Percentiles rank a stretch among this genome's conserved stretches.
Conservation (phyloP, 2,113 vertebrate species). For the Choloepus hoffmanni region DNA sequence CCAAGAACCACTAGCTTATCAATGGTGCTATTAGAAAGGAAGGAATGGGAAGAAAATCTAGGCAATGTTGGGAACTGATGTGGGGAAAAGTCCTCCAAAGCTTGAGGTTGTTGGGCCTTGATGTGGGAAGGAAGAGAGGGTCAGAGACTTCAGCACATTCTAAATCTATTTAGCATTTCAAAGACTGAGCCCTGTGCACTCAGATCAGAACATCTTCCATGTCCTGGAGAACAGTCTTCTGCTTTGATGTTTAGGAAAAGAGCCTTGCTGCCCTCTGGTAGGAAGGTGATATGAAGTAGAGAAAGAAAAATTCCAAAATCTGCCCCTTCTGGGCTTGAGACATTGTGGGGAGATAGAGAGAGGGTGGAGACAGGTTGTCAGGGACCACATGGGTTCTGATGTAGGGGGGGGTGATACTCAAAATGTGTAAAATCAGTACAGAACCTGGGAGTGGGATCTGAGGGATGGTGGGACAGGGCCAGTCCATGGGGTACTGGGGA, state of each 20-base stretch:
- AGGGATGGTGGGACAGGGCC: not conserved
- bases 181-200: rapidly evolving
- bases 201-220: rapidly evolving
- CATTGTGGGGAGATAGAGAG: not conserved
- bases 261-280: not conserved
- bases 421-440: not conserved
- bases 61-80: rapidly evolving
- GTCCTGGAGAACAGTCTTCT: not conserved
- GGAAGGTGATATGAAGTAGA: not conserved
- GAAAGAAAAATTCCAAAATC: not conserved
- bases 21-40: not conserved
- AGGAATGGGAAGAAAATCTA: not conserved
- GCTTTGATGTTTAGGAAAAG: not conserved
- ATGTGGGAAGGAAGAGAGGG: not conserved
- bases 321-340: not conserved
- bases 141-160: not conserved
- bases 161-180: not conserved
- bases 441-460: not conserved
- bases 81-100: not conserved
- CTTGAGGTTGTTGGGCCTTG: not conserved
- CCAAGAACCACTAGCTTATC: not conserved
- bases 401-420: too few relatives aligned
- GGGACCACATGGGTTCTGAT: not conserved
- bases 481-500: not conserved
- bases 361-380: not conserved